Evolutionary conservation across 2,888 invertebrate species (phyloP).

Genomic region (Epistrophella euchroma): DNA sequence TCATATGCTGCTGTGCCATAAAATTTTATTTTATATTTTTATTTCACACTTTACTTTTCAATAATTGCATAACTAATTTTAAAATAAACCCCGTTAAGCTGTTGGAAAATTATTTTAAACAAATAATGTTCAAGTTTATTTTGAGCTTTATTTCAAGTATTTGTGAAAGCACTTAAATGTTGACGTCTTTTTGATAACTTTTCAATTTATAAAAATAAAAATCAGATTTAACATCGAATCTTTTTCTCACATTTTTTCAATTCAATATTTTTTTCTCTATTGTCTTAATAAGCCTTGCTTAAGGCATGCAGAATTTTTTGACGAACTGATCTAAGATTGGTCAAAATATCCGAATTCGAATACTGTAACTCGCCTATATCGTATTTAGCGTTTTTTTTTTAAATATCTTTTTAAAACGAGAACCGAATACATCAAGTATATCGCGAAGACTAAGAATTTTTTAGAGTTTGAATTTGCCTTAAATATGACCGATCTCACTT

Average conservation of each 20-base stretch:
- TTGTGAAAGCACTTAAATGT: not conserved
- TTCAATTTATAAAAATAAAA: not conserved
- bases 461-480: constrained; percentile 36
- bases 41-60: too few relatives aligned
- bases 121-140: too few relatives aligned
- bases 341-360: not conserved
- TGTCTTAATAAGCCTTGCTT: constrained; percentile 42
- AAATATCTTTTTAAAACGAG: not conserved
- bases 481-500: constrained; percentile 65
- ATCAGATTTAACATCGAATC: not conserved
- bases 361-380: not conserved
- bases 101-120: too few relatives aligned
- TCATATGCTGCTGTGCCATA: too few relatives aligned
- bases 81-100: too few relatives aligned
- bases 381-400: not conserved
- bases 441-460: constrained; percentile 61
- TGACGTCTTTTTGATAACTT: not conserved
- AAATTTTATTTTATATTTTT: too few relatives aligned
- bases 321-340: not conserved
- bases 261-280: constrained; percentile 5
- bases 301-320: constrained; percentile 40
- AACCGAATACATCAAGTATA: constrained; percentile 35
- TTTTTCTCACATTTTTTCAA: constrained; percentile 62
- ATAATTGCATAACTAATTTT: too few relatives aligned
- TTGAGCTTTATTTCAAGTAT: not conserved